Conservation (phyloP, 2,888 invertebrate species). For the Conomelus anceps region DNA sequence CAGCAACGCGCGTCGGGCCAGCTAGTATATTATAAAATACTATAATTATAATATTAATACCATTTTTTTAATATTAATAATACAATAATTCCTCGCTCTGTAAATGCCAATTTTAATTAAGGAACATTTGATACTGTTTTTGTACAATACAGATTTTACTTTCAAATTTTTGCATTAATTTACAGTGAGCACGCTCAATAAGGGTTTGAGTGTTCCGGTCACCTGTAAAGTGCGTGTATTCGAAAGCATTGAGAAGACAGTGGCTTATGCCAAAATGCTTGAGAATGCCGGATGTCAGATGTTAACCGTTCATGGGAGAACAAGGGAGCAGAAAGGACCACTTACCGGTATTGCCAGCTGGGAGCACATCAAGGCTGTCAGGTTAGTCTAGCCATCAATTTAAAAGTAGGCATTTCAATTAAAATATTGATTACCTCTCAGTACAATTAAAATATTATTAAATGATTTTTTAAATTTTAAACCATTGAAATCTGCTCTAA, state of each 20-base stretch:
- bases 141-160: neutral
- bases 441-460: too few relatives aligned
- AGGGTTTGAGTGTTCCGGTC: slow-evolving; percentile 75
- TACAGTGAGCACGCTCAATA: slow-evolving; percentile 62
- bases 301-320: slow-evolving; percentile 93
- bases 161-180: slow-evolving; percentile 35
- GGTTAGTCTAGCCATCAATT: slow-evolving; percentile 46
- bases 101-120: too few relatives aligned
- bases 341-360: slow-evolving; percentile 92
- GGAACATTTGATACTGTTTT: too few relatives aligned
- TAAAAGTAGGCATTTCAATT: too few relatives aligned
- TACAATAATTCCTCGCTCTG: too few relatives aligned
- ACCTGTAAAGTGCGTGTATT: slow-evolving; percentile 95
- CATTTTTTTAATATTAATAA: too few relatives aligned
- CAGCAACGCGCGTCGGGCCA: too few relatives aligned
- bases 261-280: slow-evolving; percentile 88
- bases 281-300: slow-evolving; percentile 88
- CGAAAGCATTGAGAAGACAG: slow-evolving; percentile 74
- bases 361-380: slow-evolving; percentile 85
- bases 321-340: slow-evolving; percentile 92
- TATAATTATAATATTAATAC: too few relatives aligned
- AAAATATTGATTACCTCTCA: too few relatives aligned
- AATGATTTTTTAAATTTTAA: neutral
- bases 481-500: slow-evolving; percentile 25
- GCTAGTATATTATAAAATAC: too few relatives aligned